Evolutionary conservation across 2,888 invertebrate genomes (phyloP), one percentile per base, ranked within the genome.

Genomic region (Hypomecis punctinalis): DNA sequence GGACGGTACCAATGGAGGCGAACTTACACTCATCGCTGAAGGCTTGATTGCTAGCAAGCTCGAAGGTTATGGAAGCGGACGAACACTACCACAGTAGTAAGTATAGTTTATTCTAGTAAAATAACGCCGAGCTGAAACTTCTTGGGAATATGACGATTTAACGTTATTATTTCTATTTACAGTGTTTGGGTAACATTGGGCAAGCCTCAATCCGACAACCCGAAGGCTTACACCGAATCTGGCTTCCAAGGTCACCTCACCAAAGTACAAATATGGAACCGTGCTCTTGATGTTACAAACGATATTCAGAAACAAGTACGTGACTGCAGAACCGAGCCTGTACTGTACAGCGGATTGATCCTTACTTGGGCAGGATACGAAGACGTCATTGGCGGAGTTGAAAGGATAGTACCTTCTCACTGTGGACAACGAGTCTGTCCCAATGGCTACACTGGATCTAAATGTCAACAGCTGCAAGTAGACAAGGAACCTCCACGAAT

Each of bases 161-260:
- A 52, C 43, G 6, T 13, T 47, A 35, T 13, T 47, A 23, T 62
- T 0, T 48, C 6, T 35, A 9, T 52, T 89, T 94, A 73, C 85
- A 97, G 97, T 89, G 97, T 97, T 49, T 99, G 98, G 98, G 96
- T 97, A 48, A 97, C 98, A 42, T 93, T 99, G 49, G 99, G 98
- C 59, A 97, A 97, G 81, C 98, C 98, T 53, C 96, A 97, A 82
- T 95, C 96, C 7, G 96, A 96, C 72, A 96, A 95, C 82, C 94
- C 96, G n/a, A 96, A 96, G 77, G 95, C 96, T 0, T 97, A 97
- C 79, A 96, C 97, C 0, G 98, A 98, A 87, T 94, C 96, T 49
- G 98, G 98, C n/a, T 98, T 98, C 95, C 97, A 98, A 93, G 99
- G 99, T 37, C 97, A 98, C 77, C 91, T 99, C 46, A 98, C 98